Base-by-base conservation (phyloP, 35 echinoderm and acorn worm genomes). In the Acanthaster planci region DNA sequence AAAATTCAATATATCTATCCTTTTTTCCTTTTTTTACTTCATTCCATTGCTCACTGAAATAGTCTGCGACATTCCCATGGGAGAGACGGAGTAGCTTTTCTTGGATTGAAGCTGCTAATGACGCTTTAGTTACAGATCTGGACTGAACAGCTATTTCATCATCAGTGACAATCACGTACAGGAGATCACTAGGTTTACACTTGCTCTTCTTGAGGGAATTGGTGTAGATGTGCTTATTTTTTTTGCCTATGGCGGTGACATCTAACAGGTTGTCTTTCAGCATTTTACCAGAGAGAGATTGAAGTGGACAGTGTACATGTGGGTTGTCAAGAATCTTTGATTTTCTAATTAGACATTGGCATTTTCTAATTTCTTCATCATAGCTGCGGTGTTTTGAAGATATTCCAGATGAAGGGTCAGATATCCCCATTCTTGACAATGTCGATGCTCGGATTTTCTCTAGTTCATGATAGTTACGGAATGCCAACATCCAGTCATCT, bases 401-500 rank as follows among this genome's bases (percentile, higher is more conserved):
- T 57, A 57, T 57, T 58, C 55, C 55, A 58, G 55, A 58, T 58
- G 55, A 58, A 57, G 55, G 55, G 55, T 57, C 55, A 57, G 55
- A 57, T 19, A 57, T 57, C 23, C 8, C 55, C 55, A 57, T 57
- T 57, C 55, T 57, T 8, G 55, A 57, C 23, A 57, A 19, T 57
- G 8, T 57, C 16, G 55, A 15, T 19, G 55, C 55, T 57, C 55
- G 16, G 55, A 57, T 57, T 64, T 84, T 59, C 23, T 84, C 82
- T 36, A 84, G 54, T 64, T 84, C 37, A 27, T 84, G 52, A 21
- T 51, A 55, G 51, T 82, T 82, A 10, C 80, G 80, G 44, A 82
- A 82, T 53, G 52, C 52, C 52, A 39, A 60, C 82, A 84, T 8
- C 82, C 82, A 84, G 57, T 84, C 82, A 18, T 34, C 30, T 64